Percentiles rank a stretch among this genome's conserved stretches.
Conservation (phyloP, 2,888 invertebrate genomes). For the Choristoneura rosaceana region DNA sequence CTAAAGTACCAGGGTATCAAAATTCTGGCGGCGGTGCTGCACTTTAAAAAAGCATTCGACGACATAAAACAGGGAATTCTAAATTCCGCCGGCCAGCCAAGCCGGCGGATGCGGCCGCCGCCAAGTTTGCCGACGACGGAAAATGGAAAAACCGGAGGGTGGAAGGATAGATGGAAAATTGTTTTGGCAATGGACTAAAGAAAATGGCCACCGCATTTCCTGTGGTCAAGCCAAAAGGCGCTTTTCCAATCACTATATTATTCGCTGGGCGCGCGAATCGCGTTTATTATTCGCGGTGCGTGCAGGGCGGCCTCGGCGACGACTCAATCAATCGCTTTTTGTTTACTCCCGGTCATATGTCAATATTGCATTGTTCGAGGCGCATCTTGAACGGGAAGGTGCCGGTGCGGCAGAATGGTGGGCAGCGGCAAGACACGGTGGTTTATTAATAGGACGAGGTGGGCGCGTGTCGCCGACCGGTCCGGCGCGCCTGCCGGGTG, state of each 20-base stretch:
- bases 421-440: conserved; percentile 39
- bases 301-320: conserved; percentile 43
- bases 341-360: conserved; percentile 46
- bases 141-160: conserved; percentile 74
- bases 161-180: conserved; percentile 75
- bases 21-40: conserved; percentile 52
- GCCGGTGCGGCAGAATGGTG: conserved; percentile 33
- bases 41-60: conserved; percentile 48
- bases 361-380: conserved; percentile 40
- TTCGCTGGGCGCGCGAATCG: conserved; percentile 53
- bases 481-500: conserved; percentile 32
- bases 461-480: conserved; percentile 38
- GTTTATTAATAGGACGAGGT: conserved; percentile 51
- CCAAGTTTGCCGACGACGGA: conserved; percentile 74
- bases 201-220: conserved; percentile 81
- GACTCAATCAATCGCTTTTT: conserved; percentile 53
- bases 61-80: conserved; percentile 57
- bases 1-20: conserved; percentile 55
- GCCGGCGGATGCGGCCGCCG: conserved; percentile 63
- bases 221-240: conserved; percentile 83
- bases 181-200: conserved; percentile 76
- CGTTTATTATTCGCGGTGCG: conserved; percentile 68
- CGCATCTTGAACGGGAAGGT: conserved; percentile 40
- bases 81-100: conserved; percentile 57
- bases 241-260: conserved; percentile 73